These are phyloP conservation scores for Xestoiulus laeticollis DNA, from an alignment of 2,888 invertebrate genomes.

Conservation along the genomic window DNA sequence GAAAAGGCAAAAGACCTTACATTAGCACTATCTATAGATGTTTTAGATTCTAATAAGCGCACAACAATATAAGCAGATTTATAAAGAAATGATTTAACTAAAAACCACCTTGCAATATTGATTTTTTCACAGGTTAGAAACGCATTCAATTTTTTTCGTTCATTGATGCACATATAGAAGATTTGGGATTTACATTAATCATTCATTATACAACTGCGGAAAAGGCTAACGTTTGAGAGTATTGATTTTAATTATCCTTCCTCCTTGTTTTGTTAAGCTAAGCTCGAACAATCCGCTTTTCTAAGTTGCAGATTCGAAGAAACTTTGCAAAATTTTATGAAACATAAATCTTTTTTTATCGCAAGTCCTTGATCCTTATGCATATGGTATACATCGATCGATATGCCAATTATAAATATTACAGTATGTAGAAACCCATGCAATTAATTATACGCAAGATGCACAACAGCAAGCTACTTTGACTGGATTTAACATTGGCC, in stretches of 20 bases:
- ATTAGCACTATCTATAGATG: not conserved
- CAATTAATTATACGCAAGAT: too few relatives aligned
- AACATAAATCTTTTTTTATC: not conserved
- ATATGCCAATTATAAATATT: not conserved
- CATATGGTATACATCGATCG: not conserved
- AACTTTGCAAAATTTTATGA: not conserved
- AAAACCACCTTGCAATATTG: not conserved
- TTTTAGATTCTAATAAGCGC: not conserved
- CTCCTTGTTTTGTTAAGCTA: not conserved
- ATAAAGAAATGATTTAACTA: not conserved
- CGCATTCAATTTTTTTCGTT: not conserved
- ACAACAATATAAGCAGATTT: not conserved
- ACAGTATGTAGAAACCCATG: not conserved
- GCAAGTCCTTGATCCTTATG: not conserved
- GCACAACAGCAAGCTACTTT: not conserved
- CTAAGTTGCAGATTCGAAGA: not conserved
- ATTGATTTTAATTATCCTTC: conserved; percentile 1
- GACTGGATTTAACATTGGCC: not conserved
- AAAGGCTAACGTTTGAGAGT: not conserved
- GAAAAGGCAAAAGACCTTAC: not conserved
- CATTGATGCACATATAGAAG: not conserved
- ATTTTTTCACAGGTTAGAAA: not conserved
- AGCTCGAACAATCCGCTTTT: not conserved
- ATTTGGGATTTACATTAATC: not conserved
- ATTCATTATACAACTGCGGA: not conserved